phyloP scores from a whole-genome alignment of 2,797 vertebrate genomes.

The Chiropotes sagulatus region DNA sequence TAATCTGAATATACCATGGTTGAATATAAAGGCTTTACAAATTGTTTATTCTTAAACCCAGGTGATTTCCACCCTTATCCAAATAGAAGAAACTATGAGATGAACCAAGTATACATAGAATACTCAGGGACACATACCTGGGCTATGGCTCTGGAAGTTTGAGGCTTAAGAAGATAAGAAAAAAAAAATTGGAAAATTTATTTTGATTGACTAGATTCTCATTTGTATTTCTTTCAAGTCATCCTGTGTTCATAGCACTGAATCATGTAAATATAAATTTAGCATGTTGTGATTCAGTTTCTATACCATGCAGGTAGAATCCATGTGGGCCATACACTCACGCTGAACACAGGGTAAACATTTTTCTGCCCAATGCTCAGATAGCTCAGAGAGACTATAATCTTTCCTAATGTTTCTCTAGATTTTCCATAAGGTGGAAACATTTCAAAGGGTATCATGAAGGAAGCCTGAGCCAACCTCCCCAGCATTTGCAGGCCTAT shows the following conservation, averaged over 20 bases:
- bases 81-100: background rate
- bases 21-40: background rate
- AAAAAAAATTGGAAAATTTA: background rate
- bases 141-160: background rate
- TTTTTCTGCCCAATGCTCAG: background rate
- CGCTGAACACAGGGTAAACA: background rate
- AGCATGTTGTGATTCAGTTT: background rate
- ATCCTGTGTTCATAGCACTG: background rate
- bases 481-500: background rate
- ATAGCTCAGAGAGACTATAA: background rate
- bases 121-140: background rate
- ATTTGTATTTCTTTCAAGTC: background rate
- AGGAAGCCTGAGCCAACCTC: background rate
- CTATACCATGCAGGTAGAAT: background rate
- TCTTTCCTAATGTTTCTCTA: background rate
- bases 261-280: background rate
- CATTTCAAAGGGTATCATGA: background rate
- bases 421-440: background rate
- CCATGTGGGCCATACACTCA: background rate
- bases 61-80: background rate
- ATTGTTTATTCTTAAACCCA: background rate
- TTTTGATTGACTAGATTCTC: background rate
- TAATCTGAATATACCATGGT: background rate
- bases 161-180: background rate
- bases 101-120: background rate